Conservation (phyloP, 2,888 invertebrate species). For the Fragum sueziense region DNA sequence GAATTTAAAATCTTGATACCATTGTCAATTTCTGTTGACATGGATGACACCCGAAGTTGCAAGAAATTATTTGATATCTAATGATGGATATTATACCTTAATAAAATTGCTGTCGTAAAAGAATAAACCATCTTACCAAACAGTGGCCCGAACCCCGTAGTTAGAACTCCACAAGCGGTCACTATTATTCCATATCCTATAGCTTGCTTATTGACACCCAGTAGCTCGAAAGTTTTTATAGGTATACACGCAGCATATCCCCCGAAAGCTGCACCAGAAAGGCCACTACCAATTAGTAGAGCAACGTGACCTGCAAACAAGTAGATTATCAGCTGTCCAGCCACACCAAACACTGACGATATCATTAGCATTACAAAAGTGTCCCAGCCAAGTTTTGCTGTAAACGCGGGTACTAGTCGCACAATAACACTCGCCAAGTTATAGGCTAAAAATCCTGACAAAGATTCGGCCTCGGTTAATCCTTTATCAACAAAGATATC, state of each 20-base stretch:
- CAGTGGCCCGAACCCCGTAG: background rate
- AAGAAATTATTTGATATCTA: too few relatives aligned
- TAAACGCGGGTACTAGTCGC: background rate
- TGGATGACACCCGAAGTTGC: too few relatives aligned
- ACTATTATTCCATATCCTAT: background rate
- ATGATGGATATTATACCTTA: too few relatives aligned
- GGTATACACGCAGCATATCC: background rate
- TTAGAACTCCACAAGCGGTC: background rate
- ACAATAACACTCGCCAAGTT: background rate
- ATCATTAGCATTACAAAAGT: background rate
- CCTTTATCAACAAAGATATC: conserved; percentile 3
- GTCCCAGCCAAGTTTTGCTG: background rate
- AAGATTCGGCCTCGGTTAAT: background rate
- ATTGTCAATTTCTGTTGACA: too few relatives aligned
- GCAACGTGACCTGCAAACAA: background rate
- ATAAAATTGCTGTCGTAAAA: too few relatives aligned
- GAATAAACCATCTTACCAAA: conserved; percentile 3
- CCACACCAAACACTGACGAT: background rate
- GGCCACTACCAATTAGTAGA: background rate
- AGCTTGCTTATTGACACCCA: background rate
- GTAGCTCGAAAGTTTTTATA: background rate
- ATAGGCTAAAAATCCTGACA: background rate
- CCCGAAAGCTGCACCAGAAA: background rate
- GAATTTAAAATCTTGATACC: too few relatives aligned
- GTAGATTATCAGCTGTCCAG: background rate